A percentile compares a stretch with the other conserved stretches of the same genome.
phyloP scores from a whole-genome alignment of 2,888 invertebrate genomes.

The Malthinus flaveolus region DNA sequence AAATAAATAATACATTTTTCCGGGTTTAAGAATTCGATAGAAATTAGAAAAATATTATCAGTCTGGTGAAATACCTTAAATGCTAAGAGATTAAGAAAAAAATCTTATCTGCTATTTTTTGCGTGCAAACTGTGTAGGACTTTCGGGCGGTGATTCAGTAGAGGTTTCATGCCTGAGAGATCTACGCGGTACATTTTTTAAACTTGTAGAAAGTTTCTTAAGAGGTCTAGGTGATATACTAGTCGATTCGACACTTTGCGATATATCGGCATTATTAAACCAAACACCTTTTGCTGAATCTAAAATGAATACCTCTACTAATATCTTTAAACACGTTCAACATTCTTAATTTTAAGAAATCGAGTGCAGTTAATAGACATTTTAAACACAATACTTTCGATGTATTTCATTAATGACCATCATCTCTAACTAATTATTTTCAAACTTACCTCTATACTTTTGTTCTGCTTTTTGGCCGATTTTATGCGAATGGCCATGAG shows the following conservation, averaged over 20 bases:
- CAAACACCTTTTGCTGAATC: slow-evolving; percentile 49
- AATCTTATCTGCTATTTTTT: slow-evolving; percentile 42
- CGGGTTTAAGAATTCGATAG: too few species aligned
- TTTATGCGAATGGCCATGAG: slow-evolving; percentile 53
- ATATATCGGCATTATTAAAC: slow-evolving; percentile 50
- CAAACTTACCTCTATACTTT: slow-evolving; percentile 47
- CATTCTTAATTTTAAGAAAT: too few species aligned
- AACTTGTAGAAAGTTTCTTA: slow-evolving; percentile 62
- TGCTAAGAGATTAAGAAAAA: background rate
- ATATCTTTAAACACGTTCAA: slow-evolving; percentile 4
- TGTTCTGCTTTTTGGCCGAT: slow-evolving; percentile 44
- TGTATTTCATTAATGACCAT: too few species aligned
- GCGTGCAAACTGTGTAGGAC: slow-evolving; percentile 49
- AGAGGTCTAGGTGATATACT: slow-evolving; percentile 69
- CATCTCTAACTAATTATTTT: too few species aligned
- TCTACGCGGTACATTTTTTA: slow-evolving; percentile 50
- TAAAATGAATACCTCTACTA: slow-evolving; percentile 33
- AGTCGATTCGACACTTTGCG: slow-evolving; percentile 49
- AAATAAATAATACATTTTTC: background rate
- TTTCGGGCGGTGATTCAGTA: slow-evolving; percentile 52
- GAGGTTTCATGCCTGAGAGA: slow-evolving; percentile 47
- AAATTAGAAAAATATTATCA: slow-evolving; percentile 1
- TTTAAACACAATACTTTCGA: too few species aligned
- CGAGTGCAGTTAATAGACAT: too few species aligned
- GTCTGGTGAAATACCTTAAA: background rate